A percentile compares a stretch with the other conserved stretches of the same genome.
phyloP scores from a whole-genome alignment of 2,888 invertebrate species.

The Chironomus tentans region DNA sequence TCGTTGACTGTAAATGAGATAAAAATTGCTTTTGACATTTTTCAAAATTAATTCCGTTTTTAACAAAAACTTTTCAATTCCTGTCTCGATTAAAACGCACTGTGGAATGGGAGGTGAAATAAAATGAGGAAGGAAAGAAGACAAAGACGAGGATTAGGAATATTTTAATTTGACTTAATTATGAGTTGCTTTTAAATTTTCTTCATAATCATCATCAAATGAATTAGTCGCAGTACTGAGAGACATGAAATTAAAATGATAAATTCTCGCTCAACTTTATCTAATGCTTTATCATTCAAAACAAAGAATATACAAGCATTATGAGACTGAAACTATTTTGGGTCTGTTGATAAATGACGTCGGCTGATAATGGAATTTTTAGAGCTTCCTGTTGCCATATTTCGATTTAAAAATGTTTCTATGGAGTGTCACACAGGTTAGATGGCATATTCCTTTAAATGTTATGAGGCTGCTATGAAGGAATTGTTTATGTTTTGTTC shows the following conservation, averaged over 20 bases:
- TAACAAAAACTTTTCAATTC: no score
- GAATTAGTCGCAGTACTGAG: not conserved
- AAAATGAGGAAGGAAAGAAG: not conserved
- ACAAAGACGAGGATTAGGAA: not conserved
- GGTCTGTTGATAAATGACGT: no score
- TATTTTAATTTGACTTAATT: constrained; percentile 4
- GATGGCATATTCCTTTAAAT: no score
- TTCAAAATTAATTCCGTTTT: no score
- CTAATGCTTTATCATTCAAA: not conserved
- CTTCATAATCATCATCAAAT: not conserved
- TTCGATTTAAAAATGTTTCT: no score
- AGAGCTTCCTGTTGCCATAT: no score
- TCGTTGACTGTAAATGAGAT: no score
- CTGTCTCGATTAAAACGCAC: not conserved
- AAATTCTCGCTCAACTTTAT: not conserved
- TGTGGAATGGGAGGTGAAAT: not conserved
- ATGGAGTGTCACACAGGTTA: no score
- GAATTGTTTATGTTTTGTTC: no score
- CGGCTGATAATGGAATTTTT: no score
- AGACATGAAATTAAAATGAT: not conserved
- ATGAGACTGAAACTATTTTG: not conserved
- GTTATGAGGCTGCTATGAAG: no score
- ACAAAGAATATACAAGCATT: not conserved
- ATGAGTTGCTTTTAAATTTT: not conserved
- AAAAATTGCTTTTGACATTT: no score